Percentiles rank a stretch among this genome's conserved stretches.
Conservation (phyloP, 2,797 vertebrate genomes). For the Oreochromis grahami region DNA sequence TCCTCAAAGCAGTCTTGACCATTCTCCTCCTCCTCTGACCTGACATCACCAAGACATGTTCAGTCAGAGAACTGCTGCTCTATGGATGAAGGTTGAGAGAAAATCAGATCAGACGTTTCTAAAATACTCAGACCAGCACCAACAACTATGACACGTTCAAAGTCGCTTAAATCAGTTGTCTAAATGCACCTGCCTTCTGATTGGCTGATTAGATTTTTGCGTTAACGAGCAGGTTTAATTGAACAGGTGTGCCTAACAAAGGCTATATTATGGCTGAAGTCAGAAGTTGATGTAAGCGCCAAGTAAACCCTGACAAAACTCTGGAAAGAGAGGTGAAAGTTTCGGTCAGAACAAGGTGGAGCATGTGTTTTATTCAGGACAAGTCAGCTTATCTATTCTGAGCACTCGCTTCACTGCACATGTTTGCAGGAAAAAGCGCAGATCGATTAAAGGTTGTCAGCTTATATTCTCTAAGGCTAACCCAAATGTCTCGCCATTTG, state of each 20-base stretch:
- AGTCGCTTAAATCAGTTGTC: background rate
- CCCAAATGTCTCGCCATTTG: background rate
- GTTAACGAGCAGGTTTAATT: background rate
- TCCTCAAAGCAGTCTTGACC: background rate
- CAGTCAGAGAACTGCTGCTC: background rate
- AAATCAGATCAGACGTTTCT: background rate
- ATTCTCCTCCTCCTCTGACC: background rate
- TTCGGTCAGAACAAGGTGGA: background rate
- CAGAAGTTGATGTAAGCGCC: background rate
- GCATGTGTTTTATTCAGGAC: background rate
- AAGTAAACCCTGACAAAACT: background rate
- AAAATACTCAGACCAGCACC: background rate
- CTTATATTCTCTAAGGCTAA: conserved; percentile 18
- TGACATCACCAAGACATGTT: background rate
- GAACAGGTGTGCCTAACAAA: background rate
- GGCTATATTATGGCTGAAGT: background rate
- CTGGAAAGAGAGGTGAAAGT: background rate
- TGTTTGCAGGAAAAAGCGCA: background rate
- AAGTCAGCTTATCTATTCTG: conserved; percentile 23
- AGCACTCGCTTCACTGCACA: conserved; percentile 28
- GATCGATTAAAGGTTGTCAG: conserved; percentile 47
- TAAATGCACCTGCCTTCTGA: background rate
- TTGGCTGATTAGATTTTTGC: background rate
- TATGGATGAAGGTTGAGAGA: background rate
- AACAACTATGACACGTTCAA: background rate